Evolutionary conservation across 92 coral and sea anemone genomes (phyloP).

Genomic region (Epizoanthus illoricatus): DNA sequence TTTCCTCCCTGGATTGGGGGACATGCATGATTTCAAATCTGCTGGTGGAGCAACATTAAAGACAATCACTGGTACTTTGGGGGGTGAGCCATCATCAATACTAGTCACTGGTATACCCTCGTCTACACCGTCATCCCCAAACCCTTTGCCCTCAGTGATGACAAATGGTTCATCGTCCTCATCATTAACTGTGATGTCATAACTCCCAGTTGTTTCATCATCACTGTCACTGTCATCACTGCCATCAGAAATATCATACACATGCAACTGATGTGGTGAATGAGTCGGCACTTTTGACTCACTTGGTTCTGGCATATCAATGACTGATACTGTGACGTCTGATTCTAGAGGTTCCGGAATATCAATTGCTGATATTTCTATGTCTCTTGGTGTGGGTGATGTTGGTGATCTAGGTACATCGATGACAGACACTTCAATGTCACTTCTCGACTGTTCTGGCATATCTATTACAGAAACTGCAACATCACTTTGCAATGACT

Average conservation of each 20-base stretch:
- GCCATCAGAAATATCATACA: slow-evolving; percentile 43
- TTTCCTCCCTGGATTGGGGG: slow-evolving; percentile 52
- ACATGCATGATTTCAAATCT: slow-evolving; percentile 62
- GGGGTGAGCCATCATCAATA: slow-evolving; percentile 52
- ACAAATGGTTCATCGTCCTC: slow-evolving; percentile 46
- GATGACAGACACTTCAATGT: slow-evolving; percentile 72
- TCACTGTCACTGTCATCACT: slow-evolving; percentile 60
- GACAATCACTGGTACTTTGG: slow-evolving; percentile 62
- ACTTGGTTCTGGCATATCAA: slow-evolving; percentile 65
- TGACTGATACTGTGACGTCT: slow-evolving; percentile 72
- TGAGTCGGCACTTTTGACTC: slow-evolving; percentile 40
- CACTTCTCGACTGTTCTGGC: slow-evolving; percentile 59
- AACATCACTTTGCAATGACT: slow-evolving; percentile 42
- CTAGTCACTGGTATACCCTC: slow-evolving; percentile 64
- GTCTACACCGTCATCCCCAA: slow-evolving; percentile 59
- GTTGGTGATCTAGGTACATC: slow-evolving; percentile 69
- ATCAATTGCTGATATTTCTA: slow-evolving; percentile 34
- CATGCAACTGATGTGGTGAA: slow-evolving; percentile 9
- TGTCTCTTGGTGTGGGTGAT: slow-evolving; percentile 29
- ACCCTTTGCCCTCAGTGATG: slow-evolving; percentile 32
- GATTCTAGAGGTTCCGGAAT: slow-evolving; percentile 32
- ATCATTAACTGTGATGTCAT: slow-evolving; percentile 61
- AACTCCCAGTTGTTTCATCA: slow-evolving; percentile 71
- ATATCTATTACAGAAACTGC: slow-evolving; percentile 85
- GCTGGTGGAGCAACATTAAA: slow-evolving; percentile 66